A percentile compares a stretch with the other conserved stretches of the same genome.
These are phyloP conservation scores for Hemaris fuciformis DNA, from an alignment of 2,888 invertebrate species.

Conservation along the genomic window DNA sequence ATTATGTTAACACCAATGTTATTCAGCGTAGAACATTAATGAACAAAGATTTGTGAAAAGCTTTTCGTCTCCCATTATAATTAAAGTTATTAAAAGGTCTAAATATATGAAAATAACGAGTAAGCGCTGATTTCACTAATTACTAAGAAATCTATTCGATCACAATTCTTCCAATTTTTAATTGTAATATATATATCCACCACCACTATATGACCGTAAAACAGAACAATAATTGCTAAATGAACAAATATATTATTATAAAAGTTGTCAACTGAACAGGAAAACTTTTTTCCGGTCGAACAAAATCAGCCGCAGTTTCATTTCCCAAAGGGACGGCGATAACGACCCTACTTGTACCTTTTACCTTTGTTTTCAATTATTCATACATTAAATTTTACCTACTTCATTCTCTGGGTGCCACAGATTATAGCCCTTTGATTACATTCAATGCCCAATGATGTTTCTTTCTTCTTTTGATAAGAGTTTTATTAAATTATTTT, in stretches of 20 bases:
- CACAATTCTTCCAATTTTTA: not conserved
- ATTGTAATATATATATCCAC: not conserved
- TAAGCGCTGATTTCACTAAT: too few relatives aligned
- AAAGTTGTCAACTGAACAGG: constrained; percentile 42
- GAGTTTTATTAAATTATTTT: constrained; percentile 18
- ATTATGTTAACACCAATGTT: constrained; percentile 17
- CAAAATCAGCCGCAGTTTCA: constrained; percentile 57
- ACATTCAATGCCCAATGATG: constrained; percentile 54
- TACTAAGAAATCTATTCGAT: not conserved
- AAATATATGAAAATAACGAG: too few relatives aligned
- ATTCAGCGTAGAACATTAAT: not conserved
- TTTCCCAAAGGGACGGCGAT: constrained; percentile 64
- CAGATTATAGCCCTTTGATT: constrained; percentile 57
- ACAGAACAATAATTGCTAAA: constrained; percentile 5
- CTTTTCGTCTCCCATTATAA: too few relatives aligned
- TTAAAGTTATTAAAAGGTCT: too few relatives aligned
- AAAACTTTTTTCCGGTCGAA: constrained; percentile 52
- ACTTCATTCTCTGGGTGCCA: constrained; percentile 39
- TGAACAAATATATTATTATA: constrained; percentile 15
- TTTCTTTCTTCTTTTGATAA: constrained; percentile 42
- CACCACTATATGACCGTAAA: not conserved
- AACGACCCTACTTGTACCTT: constrained; percentile 68
- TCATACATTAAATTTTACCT: constrained; percentile 66
- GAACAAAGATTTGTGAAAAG: too few relatives aligned
- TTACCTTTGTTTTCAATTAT: constrained; percentile 74